These are phyloP conservation scores for Mastigias papua DNA, from an alignment of 30 jellyfish, hydroid and myxozoan species.

Conservation along the genomic window DNA sequence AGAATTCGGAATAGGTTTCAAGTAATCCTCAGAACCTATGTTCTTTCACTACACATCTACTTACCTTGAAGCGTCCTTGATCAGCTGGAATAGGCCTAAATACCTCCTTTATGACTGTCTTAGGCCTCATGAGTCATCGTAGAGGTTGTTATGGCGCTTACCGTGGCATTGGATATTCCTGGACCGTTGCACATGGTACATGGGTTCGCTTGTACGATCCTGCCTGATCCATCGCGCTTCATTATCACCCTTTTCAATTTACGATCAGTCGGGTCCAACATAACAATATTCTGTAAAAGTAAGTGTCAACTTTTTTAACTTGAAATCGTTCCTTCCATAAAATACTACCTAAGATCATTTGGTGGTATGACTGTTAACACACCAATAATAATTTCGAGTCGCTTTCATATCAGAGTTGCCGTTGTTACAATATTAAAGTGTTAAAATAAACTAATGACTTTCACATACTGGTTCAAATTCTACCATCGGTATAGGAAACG, in stretches of 20 bases:
- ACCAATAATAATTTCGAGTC: too few species aligned
- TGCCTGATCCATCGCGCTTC: constrained; percentile 76
- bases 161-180: constrained; percentile 60
- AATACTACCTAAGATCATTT: neutral
- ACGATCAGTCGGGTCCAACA: constrained; percentile 85
- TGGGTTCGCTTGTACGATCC: constrained; percentile 70
- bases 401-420: too few species aligned
- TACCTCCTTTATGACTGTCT: neutral
- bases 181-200: constrained; percentile 77
- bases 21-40: neutral
- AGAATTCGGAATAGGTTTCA: too few species aligned
- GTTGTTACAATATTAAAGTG: too few species aligned
- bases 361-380: too few species aligned
- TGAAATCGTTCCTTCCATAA: neutral
- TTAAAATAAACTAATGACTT: too few species aligned
- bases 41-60: neutral
- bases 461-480: too few species aligned
- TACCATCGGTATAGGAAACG: too few species aligned
- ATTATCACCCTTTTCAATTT: constrained; percentile 79
- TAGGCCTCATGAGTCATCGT: constrained; percentile 70
- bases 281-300: constrained; percentile 60
- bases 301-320: neutral
- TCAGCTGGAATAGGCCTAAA: neutral
- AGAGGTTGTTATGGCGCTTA: constrained; percentile 35
- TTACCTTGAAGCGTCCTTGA: neutral